Evolutionary conservation across 2,113 vertebrate species (phyloP).

Genomic region (Phrynosoma platyrhinos): DNA sequence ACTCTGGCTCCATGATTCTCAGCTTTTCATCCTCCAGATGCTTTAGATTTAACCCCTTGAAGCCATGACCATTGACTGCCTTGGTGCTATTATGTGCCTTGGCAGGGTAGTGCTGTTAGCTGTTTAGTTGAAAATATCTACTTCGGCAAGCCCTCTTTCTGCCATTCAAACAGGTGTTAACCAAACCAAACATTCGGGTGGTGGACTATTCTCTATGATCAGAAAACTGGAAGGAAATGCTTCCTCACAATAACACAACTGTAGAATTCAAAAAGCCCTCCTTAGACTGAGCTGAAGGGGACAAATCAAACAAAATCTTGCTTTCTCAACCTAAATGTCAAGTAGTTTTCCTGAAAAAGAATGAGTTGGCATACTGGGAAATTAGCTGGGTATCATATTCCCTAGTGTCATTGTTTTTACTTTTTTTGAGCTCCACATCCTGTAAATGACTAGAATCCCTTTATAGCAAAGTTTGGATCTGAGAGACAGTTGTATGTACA

Average conservation of each 20-base stretch:
- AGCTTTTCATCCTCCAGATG: too few species aligned
- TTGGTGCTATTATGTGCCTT: too few species aligned
- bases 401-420: background rate
- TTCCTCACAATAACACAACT: background rate
- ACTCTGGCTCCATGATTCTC: too few species aligned
- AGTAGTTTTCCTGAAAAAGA: background rate
- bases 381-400: background rate
- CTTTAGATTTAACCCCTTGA: too few species aligned
- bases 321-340: conserved; percentile 1
- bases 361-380: background rate
- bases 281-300: background rate
- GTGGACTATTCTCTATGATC: background rate
- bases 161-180: too few species aligned
- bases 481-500: background rate
- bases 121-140: too few species aligned
- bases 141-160: too few species aligned
- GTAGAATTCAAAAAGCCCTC: background rate
- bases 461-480: background rate
- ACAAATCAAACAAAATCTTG: background rate
- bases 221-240: background rate
- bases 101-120: too few species aligned
- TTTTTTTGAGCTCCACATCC: background rate
- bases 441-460: background rate
- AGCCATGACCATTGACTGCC: too few species aligned
- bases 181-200: too few species aligned